These are phyloP conservation scores for Nysson spinosus DNA, from an alignment of 2,888 invertebrate genomes.

Conservation along the genomic window DNA sequence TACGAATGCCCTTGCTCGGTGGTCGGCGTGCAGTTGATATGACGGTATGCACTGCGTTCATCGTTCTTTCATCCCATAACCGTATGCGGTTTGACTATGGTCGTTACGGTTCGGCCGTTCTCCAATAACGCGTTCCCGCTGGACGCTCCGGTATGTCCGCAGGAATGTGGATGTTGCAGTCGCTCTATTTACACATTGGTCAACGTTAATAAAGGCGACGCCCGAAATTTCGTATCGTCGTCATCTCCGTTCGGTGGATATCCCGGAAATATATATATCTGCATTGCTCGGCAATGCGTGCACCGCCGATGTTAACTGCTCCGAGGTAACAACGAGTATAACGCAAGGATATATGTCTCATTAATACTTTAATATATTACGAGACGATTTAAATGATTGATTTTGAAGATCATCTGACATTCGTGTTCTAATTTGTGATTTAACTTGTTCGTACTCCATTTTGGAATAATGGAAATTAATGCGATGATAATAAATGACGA, in stretches of 20 bases:
- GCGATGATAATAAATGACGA: no score
- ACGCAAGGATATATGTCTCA: no score
- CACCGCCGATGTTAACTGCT: no score
- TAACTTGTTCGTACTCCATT: no score
- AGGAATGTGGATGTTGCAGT: conserved; percentile 60
- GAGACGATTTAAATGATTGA: no score
- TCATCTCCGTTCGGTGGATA: not conserved
- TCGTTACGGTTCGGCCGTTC: conserved; percentile 72
- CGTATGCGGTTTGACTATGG: conserved; percentile 70
- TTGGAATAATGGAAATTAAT: no score
- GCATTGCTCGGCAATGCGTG: no score
- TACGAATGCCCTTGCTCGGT: conserved; percentile 13
- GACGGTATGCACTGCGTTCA: conserved; percentile 53
- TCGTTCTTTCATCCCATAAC: conserved; percentile 71
- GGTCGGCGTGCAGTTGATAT: conserved; percentile 36
- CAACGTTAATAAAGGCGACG: conserved; percentile 52
- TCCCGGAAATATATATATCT: no score
- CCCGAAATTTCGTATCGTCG: conserved; percentile 16
- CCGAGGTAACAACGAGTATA: no score
- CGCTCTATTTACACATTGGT: conserved; percentile 59
- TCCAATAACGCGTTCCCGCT: conserved; percentile 70
- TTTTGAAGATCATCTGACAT: no score
- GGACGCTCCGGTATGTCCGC: conserved; percentile 57
- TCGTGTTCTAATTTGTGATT: no score
- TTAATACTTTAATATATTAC: no score